Percentiles rank a stretch among this genome's conserved stretches.
These are phyloP conservation scores for Eunapius fragilis DNA, from an alignment of 37 sponge, comb jelly and placozoan species.

Conservation along the genomic window DNA sequence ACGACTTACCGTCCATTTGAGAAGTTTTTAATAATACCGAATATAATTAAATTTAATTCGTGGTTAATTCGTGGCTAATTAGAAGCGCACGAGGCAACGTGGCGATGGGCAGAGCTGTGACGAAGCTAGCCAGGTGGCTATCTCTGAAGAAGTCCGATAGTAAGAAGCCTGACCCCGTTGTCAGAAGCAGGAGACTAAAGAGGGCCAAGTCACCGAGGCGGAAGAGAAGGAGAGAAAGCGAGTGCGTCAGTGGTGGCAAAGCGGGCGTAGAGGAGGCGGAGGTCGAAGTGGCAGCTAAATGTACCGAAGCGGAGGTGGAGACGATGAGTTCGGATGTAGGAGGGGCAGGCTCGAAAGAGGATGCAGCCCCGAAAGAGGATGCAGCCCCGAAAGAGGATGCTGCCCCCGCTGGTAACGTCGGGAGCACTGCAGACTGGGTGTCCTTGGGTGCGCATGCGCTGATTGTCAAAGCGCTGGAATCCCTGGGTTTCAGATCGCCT, in stretches of 20 bases:
- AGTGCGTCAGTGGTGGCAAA: neutral
- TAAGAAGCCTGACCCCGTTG: neutral
- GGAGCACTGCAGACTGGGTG: constrained; percentile 72
- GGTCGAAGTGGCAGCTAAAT: neutral
- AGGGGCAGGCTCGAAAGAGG: neutral
- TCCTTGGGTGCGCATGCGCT: constrained; percentile 60
- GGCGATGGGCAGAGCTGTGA: neutral
- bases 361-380: neutral
- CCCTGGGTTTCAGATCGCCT: constrained; percentile 73
- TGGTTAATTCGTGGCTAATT: neutral
- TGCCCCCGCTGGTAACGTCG: neutral
- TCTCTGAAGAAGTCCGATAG: neutral
- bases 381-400: neutral
- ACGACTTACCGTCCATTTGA: neutral
- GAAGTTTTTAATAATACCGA: neutral
- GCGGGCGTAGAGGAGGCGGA: neutral
- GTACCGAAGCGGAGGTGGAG: neutral
- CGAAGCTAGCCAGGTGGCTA: neutral
- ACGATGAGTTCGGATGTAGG: neutral
- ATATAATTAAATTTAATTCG: neutral
- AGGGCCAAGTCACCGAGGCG: neutral
- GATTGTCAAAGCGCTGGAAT: constrained; percentile 67
- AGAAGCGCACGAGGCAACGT: neutral
- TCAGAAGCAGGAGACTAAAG: neutral
- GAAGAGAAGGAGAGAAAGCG: neutral